Conservation (phyloP, 1,140 invertebrate species). For the Leptopilina boulardi region DNA sequence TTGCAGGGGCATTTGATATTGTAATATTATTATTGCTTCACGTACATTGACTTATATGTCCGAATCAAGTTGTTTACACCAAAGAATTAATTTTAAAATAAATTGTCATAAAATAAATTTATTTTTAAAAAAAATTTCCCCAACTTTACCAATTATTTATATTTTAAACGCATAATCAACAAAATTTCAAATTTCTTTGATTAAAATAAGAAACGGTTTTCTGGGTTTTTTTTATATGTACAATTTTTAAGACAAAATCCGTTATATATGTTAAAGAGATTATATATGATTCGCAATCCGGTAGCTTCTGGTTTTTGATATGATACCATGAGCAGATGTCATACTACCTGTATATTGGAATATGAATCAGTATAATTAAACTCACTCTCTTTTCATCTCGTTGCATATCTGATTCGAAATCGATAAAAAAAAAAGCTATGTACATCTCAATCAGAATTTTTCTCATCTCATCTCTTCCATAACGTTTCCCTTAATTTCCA, state of each 20-base stretch:
- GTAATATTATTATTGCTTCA: slow-evolving; percentile 12
- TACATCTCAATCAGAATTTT: slow-evolving; percentile 11
- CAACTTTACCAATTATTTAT: no score
- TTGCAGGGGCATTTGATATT: not conserved
- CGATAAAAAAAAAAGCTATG: not conserved
- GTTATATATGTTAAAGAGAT: not conserved
- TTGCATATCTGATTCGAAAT: not conserved
- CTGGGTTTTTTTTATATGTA: no score
- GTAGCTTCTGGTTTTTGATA: slow-evolving; percentile 13
- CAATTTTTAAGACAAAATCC: not conserved
- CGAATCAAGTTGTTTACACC: not conserved
- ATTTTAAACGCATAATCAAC: no score
- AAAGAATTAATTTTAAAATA: not conserved
- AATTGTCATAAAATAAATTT: no score
- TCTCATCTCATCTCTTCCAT: slow-evolving; percentile 18
- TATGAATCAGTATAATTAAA: not conserved
- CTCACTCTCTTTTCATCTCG: not conserved
- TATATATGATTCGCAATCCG: not conserved
- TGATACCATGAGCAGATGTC: not conserved
- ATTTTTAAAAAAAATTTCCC: no score
- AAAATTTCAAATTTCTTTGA: no score
- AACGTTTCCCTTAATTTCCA: slow-evolving; percentile 6
- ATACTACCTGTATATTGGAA: not conserved
- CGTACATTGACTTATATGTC: not conserved
- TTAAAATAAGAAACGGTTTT: no score